Evolutionary conservation across 1,140 invertebrate genomes (phyloP).

Genomic region (Zaprionus ornatus): DNA sequence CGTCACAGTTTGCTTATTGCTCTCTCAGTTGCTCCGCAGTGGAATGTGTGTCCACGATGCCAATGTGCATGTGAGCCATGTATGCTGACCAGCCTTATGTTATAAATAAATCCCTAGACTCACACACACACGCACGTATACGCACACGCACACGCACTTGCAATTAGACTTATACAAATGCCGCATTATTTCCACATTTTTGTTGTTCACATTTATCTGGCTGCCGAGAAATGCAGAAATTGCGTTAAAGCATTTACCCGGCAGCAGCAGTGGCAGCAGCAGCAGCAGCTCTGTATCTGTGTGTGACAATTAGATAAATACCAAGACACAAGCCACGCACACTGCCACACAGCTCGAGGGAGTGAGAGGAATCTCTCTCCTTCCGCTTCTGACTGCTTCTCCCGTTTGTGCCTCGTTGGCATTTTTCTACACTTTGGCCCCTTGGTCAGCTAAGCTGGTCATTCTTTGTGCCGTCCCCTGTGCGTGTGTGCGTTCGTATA

Average conservation of each 20-base stretch:
- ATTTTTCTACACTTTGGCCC: constrained; percentile 75
- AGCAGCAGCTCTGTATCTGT: constrained; percentile 22
- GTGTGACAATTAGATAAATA: constrained; percentile 78
- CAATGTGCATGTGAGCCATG: background rate
- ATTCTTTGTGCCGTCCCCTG: constrained; percentile 14
- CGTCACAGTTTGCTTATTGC: constrained; percentile 46
- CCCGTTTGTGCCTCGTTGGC: constrained; percentile 64
- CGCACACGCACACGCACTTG: constrained; percentile 22
- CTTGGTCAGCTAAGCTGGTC: constrained; percentile 69
- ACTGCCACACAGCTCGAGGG: background rate
- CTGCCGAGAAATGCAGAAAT: constrained; percentile 52
- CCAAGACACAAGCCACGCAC: constrained; percentile 63
- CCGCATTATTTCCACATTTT: constrained; percentile 73
- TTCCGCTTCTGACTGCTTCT: too few species aligned
- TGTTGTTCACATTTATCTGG: constrained; percentile 64
- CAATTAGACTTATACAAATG: constrained; percentile 67
- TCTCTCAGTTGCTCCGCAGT: constrained; percentile 2
- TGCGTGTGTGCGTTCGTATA: background rate
- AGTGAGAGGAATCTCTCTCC: background rate
- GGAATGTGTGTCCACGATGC: background rate
- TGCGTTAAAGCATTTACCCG: constrained; percentile 55
- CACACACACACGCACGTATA: background rate
- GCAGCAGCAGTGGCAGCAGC: constrained; percentile 10
- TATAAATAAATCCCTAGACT: constrained; percentile 13
- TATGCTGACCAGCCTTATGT: background rate